Evolutionary conservation across 2,888 invertebrate species (phyloP).

Genomic region (Sepioteuthis lessoniana): DNA sequence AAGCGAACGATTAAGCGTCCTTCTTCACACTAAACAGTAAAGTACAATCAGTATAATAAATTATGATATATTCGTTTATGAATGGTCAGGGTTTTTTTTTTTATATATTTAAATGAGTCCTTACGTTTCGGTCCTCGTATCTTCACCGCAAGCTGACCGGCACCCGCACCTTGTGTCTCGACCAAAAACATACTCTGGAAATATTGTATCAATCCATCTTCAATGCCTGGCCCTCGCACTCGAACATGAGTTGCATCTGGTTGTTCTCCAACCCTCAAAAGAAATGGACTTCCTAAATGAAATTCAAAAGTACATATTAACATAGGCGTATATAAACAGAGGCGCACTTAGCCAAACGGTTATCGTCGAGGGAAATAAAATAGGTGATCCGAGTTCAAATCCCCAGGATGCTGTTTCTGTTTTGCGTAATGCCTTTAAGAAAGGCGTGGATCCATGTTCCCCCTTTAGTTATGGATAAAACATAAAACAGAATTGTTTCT

Average conservation of each 20-base stretch:
- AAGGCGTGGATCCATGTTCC: too few species aligned
- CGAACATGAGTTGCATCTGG: conserved; percentile 97
- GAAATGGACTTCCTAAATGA: conserved; percentile 94
- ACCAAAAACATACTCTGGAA: conserved; percentile 98
- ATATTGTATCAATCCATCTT: conserved; percentile 95
- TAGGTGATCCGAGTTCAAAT: too few species aligned
- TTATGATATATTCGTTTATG: too few species aligned
- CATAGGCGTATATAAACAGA: neutral
- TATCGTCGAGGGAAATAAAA: neutral
- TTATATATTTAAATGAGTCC: neutral
- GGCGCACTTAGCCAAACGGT: too few species aligned
- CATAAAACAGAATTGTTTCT: too few species aligned
- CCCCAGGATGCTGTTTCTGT: too few species aligned
- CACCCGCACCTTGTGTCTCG: conserved; percentile 98
- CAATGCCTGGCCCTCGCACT: conserved; percentile 97
- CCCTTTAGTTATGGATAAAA: too few species aligned
- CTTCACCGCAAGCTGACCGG: conserved; percentile 96
- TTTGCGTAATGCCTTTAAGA: too few species aligned
- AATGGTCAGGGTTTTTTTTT: neutral
- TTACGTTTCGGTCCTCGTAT: conserved; percentile 94
- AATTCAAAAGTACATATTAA: neutral
- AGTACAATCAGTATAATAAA: too few species aligned
- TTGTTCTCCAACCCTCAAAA: conserved; percentile 92
- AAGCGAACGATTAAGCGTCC: too few species aligned
- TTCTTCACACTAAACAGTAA: too few species aligned